Conservation (phyloP, 2,888 invertebrate genomes). For the Cryptus viduatorius region DNA sequence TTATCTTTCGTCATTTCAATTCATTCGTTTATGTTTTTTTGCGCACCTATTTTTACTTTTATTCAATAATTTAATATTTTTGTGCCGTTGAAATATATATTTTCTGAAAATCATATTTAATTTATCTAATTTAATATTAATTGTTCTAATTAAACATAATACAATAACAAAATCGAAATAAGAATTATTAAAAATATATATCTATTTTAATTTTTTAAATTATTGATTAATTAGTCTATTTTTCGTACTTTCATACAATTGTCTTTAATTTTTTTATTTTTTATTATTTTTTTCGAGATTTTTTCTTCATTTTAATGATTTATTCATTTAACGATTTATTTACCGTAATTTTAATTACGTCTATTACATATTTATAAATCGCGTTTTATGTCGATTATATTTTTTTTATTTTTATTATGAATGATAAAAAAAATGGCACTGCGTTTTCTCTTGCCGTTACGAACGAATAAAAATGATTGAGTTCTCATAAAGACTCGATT, state of each 20-base stretch:
- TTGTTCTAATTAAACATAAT: too few species aligned
- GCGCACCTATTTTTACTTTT: neutral
- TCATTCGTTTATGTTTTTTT: neutral
- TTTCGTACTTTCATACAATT: neutral
- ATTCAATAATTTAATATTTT: neutral
- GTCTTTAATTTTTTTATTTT: too few species aligned
- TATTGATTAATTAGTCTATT: neutral
- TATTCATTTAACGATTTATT: too few species aligned
- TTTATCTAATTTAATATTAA: too few species aligned
- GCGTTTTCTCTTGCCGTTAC: neutral
- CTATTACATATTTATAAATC: neutral
- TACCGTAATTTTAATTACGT: neutral
- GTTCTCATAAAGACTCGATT: conserved; percentile 23
- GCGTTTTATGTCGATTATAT: neutral
- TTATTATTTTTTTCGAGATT: too few species aligned
- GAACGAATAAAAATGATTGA: neutral
- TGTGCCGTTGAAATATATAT: neutral
- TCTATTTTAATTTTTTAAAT: too few species aligned
- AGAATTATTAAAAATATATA: too few species aligned
- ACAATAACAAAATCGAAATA: too few species aligned
- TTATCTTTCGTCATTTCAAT: conserved; percentile 18
- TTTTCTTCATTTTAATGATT: too few species aligned
- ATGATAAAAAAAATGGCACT: neutral
- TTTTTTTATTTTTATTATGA: neutral
- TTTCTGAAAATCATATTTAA: too few species aligned